Evolutionary conservation across 1,140 invertebrate species (phyloP).

Genomic region (Limonius californicus): DNA sequence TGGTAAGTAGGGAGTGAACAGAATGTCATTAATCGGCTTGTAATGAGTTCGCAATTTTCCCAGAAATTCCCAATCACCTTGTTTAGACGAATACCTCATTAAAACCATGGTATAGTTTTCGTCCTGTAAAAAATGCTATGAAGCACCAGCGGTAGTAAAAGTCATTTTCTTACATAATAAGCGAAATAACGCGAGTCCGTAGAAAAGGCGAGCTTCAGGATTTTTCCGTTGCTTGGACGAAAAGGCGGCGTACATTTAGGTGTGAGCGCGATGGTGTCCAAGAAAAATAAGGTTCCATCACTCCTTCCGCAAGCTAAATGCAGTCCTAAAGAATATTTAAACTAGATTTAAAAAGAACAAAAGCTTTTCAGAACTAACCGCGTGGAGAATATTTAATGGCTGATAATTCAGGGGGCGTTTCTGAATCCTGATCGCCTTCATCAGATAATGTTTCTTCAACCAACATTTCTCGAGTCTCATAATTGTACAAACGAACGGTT

Average conservation of each 20-base stretch:
- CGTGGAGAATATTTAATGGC: slow-evolving; percentile 51
- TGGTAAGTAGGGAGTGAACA: slow-evolving; percentile 48
- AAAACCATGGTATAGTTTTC: not conserved
- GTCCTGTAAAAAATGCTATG: not conserved
- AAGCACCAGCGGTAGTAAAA: too few relatives aligned
- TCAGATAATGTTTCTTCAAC: slow-evolving; percentile 18
- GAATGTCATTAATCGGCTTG: slow-evolving; percentile 51
- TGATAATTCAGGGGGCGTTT: slow-evolving; percentile 37
- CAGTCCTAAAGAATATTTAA: slow-evolving; percentile 42
- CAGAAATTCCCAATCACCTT: slow-evolving; percentile 49
- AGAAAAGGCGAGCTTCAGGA: slow-evolving; percentile 52
- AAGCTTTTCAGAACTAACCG: slow-evolving; percentile 21
- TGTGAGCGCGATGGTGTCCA: slow-evolving; percentile 52
- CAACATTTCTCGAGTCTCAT: slow-evolving; percentile 43
- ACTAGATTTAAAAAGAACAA: too few relatives aligned
- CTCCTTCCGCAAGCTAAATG: slow-evolving; percentile 54
- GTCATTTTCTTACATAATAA: slow-evolving; percentile 47
- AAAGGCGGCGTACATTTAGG: slow-evolving; percentile 50
- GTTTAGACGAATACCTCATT: slow-evolving; percentile 20
- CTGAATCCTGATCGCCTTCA: slow-evolving; percentile 23
- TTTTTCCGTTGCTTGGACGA: slow-evolving; percentile 46
- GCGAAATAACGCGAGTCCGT: slow-evolving; percentile 52
- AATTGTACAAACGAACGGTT: slow-evolving; percentile 48
- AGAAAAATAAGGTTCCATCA: slow-evolving; percentile 53
- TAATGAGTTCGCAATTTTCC: slow-evolving; percentile 58